Base-by-base conservation (phyloP, 2,888 invertebrate species). In the Drymonia ruficornis region DNA sequence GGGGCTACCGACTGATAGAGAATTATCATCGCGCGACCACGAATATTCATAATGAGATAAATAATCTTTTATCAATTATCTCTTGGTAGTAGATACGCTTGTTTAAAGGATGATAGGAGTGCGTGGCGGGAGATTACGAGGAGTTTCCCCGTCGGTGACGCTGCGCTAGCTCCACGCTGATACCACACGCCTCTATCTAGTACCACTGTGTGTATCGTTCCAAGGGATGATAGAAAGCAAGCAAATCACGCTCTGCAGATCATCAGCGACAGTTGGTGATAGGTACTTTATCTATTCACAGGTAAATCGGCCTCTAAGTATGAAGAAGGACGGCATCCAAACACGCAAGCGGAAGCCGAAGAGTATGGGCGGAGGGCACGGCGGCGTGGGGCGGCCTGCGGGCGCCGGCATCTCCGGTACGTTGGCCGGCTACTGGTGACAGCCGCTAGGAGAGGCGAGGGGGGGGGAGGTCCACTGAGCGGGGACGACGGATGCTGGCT, bases 281-380 rank as follows among this genome's bases (percentile, higher is more conserved):
- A n/a, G n/a, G n/a, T n/a, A 8, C 12, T 19, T 1, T 56, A 55
- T 51, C 36, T 57, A 55, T 51, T 31, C 81, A 64, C 94, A 98
- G 98, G 97, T 98, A 59, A 96, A 97, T 87, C 96, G 99, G 67
- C 99, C 99, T 52, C 93, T 98, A 72, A 98, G 98, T 73, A 99
- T 99, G 99, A 99, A 99, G 91, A 99, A 99, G 90, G 99, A 99
- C 70, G 98, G 98, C 47, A 99, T 99, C 80, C 99, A 99, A 92
- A 99, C 98, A 51, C 94, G 99, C 64, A 99, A 99, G 87, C 94
- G 99, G 61, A 99, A 99, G 82, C 97, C 97, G 45, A 97, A 97
- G 88, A 95, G 90, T 78, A 89, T 91, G 89, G 89, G 91, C 61
- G 86, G 86, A 44, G 86, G 80, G 7, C 81, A 82, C 78, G 78